Evolutionary conservation across 2,888 invertebrate species (phyloP).

Genomic region (Cotesia congregata): DNA sequence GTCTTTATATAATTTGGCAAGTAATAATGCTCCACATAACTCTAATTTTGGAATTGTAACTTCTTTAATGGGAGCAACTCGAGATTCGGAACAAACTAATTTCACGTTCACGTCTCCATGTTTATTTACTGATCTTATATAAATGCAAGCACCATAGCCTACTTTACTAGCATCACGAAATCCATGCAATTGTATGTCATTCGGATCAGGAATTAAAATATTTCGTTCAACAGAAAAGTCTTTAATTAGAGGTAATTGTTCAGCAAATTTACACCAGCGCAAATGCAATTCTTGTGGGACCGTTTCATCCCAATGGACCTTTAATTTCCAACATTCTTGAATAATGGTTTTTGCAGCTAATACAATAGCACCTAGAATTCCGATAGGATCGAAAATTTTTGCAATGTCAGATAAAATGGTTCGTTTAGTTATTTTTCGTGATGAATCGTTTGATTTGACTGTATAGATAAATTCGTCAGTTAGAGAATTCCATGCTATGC

Average conservation of each 20-base stretch:
- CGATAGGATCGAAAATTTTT: slow-evolving; percentile 43
- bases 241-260: slow-evolving; percentile 11
- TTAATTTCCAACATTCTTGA: slow-evolving; percentile 42
- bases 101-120: slow-evolving; percentile 21
- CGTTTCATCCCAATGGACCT: slow-evolving; percentile 42
- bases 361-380: slow-evolving; percentile 42
- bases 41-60: slow-evolving; percentile 53
- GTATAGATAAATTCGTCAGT: slow-evolving; percentile 3
- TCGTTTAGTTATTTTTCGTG: slow-evolving; percentile 36
- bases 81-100: slow-evolving; percentile 54
- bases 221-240: neutral
- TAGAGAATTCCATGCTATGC: slow-evolving; percentile 33
- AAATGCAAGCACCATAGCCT: slow-evolving; percentile 49
- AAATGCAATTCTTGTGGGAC: slow-evolving; percentile 34
- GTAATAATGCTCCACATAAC: slow-evolving; percentile 40
- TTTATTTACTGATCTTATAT: slow-evolving; percentile 38
- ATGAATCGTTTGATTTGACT: neutral
- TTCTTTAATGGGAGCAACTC: slow-evolving; percentile 54
- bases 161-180: slow-evolving; percentile 48
- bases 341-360: slow-evolving; percentile 41
- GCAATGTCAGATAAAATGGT: slow-evolving; percentile 37
- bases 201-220: neutral
- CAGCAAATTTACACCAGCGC: slow-evolving; percentile 30
- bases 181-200: slow-evolving; percentile 45
- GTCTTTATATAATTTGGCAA: too few species aligned